Conservation (phyloP, 2,113 vertebrate species). For the Oxygymnocypris stewartii region DNA sequence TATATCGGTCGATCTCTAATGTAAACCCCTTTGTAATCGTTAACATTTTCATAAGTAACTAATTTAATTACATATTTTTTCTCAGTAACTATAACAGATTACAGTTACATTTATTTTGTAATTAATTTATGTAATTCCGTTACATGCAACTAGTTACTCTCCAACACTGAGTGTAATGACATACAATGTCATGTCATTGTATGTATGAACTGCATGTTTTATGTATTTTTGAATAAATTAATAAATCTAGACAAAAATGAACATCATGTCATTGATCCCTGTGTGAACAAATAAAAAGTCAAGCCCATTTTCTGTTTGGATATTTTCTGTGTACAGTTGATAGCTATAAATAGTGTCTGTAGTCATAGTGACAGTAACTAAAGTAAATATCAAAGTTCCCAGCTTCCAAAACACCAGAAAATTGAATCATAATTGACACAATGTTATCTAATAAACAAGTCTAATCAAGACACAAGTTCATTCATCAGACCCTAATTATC, state of each 20-base stretch:
- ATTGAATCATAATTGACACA: background rate
- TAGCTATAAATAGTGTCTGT: background rate
- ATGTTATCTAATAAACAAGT: conserved; percentile 16
- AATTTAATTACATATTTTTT: no score
- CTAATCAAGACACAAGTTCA: background rate
- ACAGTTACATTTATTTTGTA: no score
- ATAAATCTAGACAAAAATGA: no score
- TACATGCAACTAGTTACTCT: no score
- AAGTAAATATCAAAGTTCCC: background rate
- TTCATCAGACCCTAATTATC: conserved; percentile 8
- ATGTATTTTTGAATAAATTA: no score
- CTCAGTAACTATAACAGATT: no score
- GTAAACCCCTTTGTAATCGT: no score
- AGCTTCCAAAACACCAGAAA: conserved; percentile 26
- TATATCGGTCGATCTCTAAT: no score
- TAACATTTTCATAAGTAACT: no score
- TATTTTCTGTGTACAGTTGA: background rate
- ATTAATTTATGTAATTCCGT: no score
- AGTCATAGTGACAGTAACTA: background rate
- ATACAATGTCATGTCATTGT: background rate
- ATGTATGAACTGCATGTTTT: background rate
- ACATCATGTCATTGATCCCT: no score
- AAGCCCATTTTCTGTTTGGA: background rate
- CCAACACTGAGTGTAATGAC: background rate
- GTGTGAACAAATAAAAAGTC: background rate